Base-by-base conservation (phyloP, 1,140 invertebrate genomes). In the Bombus ignitus region DNA sequence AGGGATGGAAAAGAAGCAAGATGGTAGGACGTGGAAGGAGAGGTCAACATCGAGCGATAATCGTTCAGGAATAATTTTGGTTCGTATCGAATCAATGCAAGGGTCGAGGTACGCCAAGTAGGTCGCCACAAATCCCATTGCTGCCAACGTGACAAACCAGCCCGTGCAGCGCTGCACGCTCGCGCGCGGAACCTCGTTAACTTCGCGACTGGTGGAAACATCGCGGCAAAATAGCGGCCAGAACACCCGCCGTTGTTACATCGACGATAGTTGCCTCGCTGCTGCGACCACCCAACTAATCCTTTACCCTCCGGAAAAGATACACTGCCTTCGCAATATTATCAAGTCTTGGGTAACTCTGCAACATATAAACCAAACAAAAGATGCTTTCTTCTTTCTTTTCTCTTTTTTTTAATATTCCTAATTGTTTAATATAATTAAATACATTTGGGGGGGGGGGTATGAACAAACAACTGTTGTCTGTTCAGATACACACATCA, bases 71-170 rank as follows among this genome's bases (percentile, higher is more conserved):
- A 93, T 92, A 93, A 95, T 94, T 93, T 93, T 77, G 91, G 92
- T 92, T 92, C 81, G 92, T 79, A 89, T 92, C 88, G 91, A 95
- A 94, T 94, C 94, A 93, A 94, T 94, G 93, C 87, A 88, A 94
- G 94, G 94, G 94, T 95, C 94, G 94, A 94, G 93, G 94, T 91
- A 94, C 94, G 94, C 92, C 92, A 95, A 95, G 94, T 95, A 95
- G 94, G 94, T 94, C 94, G 94, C 90, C 87, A 91, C 92, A 91
- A 92, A 92, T 94, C 90, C 87, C 93, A 94, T 91, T 93, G 92
- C 93, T 94, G 91, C 93, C 94, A 94, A 87, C 87, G 73, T 88
- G 83, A 91, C 83, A 83, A 90, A 86, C 83, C 70, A 37, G 65
- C 71, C 80, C 85, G 44, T 32, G 81, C 73, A 83, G 76, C 87